phyloP scores from a whole-genome alignment of 2,113 vertebrate genomes.

The Phalacrocorax carbo region DNA sequence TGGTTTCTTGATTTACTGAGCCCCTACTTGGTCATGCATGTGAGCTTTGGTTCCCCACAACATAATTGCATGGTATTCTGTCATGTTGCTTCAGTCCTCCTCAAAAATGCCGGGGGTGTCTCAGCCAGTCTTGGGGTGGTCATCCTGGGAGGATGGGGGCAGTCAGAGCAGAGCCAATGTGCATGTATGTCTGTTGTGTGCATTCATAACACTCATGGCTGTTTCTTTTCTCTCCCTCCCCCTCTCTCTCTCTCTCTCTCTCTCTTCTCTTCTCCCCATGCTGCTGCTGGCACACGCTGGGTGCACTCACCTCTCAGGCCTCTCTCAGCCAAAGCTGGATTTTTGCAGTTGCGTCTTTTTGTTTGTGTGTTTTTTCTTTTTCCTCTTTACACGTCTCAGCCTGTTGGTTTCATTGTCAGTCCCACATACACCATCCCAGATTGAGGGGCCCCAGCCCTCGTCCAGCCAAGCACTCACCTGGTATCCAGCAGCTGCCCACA shows the following conservation, averaged over 20 bases:
- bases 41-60: constrained; percentile 35
- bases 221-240: constrained; percentile 78
- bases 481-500: constrained; percentile 39
- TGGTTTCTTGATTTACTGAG: neutral
- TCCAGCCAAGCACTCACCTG: constrained; percentile 56
- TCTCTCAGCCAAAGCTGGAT: constrained; percentile 98
- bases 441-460: constrained; percentile 37
- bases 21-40: neutral
- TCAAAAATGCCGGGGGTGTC: neutral
- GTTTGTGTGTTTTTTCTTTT: constrained; percentile 74
- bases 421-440: constrained; percentile 18
- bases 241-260: constrained; percentile 64
- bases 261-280: constrained; percentile 76
- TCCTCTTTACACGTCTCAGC: constrained; percentile 59
- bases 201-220: constrained; percentile 79
- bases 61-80: constrained; percentile 38
- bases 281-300: constrained; percentile 82
- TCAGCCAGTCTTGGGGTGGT: constrained; percentile 17
- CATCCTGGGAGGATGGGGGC: neutral
- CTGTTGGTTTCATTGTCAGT: constrained; percentile 49
- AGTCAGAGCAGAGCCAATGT: constrained; percentile 32
- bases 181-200: constrained; percentile 56
- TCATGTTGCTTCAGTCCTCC: constrained; percentile 55
- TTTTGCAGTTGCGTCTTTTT: constrained; percentile 96
- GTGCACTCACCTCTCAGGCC: constrained; percentile 86